Base-by-base conservation (phyloP, 2,888 invertebrate species). In the Myopa tessellatipennis region DNA sequence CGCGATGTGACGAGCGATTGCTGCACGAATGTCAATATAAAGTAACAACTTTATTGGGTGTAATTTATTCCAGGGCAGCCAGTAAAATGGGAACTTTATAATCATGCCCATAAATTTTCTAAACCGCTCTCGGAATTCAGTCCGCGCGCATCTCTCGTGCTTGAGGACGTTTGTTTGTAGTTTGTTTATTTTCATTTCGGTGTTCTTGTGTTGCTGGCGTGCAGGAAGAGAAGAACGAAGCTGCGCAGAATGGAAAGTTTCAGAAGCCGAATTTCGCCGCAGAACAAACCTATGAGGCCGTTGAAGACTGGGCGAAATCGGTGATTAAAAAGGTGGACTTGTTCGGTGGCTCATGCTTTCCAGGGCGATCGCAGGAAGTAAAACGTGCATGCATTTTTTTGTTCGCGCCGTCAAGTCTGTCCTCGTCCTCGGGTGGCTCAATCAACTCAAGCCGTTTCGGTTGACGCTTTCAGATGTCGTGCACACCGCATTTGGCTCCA, bases 41-140 rank as follows among this genome's bases (percentile, higher is more conserved):
- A 88, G 82, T 88, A 88, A 88, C 88, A 88, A 88, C 88, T 88
- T 88, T 88, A 88, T 88, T 88, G 88, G 84, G 83, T 83, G 85
- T 87, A 87, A 87, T 88, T 88, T 88, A 88, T 88, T 88, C 85
- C 85, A 86, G 87, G 87, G 87, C 87, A 85, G 82, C 85, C 85
- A 85, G 87, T 88, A 87, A 87, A 87, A 85, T 85, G 85, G 82
- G 83, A 84, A 85, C 87, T 87, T 87, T 87, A 87, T 86, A 87
- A 87, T 87, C 87, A 87, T 83, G 84, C 83, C 81, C 85, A 87
- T 87, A 87, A 87, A 87, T 87, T 85, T 87, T 80, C 74, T 78
- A 45, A 52, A 8, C 38, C 52, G 67, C 52, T 67, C 60, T 60
- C 38, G 60, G 58, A 50, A 58, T 12, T 12, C 55, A 5, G 14